Evolutionary conservation across 2,888 invertebrate genomes (phyloP).

Genomic region (Thera obeliscata): DNA sequence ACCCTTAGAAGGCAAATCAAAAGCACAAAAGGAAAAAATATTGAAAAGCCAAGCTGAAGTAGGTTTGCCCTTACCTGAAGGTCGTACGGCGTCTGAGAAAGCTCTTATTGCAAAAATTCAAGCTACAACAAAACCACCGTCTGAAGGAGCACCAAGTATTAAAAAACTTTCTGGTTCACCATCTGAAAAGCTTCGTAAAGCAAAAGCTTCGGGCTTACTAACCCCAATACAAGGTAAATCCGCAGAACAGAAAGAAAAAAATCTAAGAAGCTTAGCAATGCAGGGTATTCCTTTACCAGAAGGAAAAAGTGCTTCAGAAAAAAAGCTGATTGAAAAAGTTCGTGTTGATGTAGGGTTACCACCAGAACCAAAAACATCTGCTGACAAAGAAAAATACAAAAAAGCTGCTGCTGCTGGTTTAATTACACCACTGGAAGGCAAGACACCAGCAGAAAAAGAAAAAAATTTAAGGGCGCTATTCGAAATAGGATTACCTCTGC

Average conservation of each 20-base stretch:
- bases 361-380: slow-evolving; percentile 38
- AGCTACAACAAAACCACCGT: slow-evolving; percentile 21
- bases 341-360: slow-evolving; percentile 40
- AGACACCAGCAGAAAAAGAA: slow-evolving; percentile 45
- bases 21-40: slow-evolving; percentile 46
- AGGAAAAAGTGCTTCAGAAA: slow-evolving; percentile 34
- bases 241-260: slow-evolving; percentile 44
- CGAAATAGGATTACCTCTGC: slow-evolving; percentile 45
- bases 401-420: slow-evolving; percentile 43
- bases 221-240: slow-evolving; percentile 46
- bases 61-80: slow-evolving; percentile 50
- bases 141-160: slow-evolving; percentile 27
- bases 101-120: slow-evolving; percentile 43
- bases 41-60: slow-evolving; percentile 42
- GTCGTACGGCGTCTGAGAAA: slow-evolving; percentile 46
- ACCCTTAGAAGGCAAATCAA: slow-evolving; percentile 53
- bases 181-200: slow-evolving; percentile 46
- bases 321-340: slow-evolving; percentile 38
- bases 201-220: slow-evolving; percentile 45
- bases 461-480: slow-evolving; percentile 39
- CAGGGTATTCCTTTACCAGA: slow-evolving; percentile 39
- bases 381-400: slow-evolving; percentile 44
- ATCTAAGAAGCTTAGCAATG: slow-evolving; percentile 44
- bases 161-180: slow-evolving; percentile 36
- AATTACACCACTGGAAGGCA: slow-evolving; percentile 44